Evolutionary conservation across 30 jellyfish, hydroid and myxozoan species (phyloP).

Genomic region (Chrysaora quinquecirrha): DNA sequence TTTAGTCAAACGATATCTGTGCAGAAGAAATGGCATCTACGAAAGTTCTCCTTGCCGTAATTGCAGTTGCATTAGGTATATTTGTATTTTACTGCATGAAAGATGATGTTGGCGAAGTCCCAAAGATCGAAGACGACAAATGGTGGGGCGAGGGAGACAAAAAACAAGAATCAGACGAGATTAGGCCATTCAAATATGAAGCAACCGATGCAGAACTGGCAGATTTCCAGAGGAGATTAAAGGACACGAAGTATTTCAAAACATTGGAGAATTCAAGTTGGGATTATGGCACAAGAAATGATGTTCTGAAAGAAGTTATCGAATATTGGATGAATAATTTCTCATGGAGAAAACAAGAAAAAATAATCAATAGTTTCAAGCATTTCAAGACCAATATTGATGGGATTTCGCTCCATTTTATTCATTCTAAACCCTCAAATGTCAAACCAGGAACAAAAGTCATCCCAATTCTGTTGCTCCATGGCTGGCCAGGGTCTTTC

Average conservation of each 20-base stretch:
- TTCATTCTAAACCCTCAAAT: slow-evolving; percentile 63
- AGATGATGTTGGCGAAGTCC: slow-evolving; percentile 16
- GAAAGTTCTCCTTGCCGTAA: slow-evolving; percentile 23
- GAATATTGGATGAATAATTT: slow-evolving; percentile 49
- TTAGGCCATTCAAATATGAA: slow-evolving; percentile 25
- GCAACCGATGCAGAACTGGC: neutral
- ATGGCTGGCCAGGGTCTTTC: slow-evolving; percentile 84
- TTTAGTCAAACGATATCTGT: too few species aligned
- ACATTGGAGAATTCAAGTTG: slow-evolving; percentile 44
- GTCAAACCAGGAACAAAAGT: slow-evolving; percentile 43
- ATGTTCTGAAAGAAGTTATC: slow-evolving; percentile 39
- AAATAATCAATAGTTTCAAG: slow-evolving; percentile 30
- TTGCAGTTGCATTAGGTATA: slow-evolving; percentile 5
- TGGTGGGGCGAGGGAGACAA: slow-evolving; percentile 72
- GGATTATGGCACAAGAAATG: slow-evolving; percentile 54
- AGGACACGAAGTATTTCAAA: slow-evolving; percentile 31
- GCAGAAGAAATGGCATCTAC: slow-evolving; percentile 29
- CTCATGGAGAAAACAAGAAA: slow-evolving; percentile 56
- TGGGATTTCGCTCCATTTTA: slow-evolving; percentile 59
- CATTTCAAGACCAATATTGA: slow-evolving; percentile 73
- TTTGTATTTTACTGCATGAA: slow-evolving; percentile 3
- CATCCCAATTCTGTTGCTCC: slow-evolving; percentile 44
- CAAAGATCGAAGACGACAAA: slow-evolving; percentile 21
- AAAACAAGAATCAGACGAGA: slow-evolving; percentile 26
- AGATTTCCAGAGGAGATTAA: slow-evolving; percentile 24